These are phyloP conservation scores for Agelas oroides DNA, from an alignment of 37 sponge, comb jelly and placozoan genomes.

Conservation along the genomic window DNA sequence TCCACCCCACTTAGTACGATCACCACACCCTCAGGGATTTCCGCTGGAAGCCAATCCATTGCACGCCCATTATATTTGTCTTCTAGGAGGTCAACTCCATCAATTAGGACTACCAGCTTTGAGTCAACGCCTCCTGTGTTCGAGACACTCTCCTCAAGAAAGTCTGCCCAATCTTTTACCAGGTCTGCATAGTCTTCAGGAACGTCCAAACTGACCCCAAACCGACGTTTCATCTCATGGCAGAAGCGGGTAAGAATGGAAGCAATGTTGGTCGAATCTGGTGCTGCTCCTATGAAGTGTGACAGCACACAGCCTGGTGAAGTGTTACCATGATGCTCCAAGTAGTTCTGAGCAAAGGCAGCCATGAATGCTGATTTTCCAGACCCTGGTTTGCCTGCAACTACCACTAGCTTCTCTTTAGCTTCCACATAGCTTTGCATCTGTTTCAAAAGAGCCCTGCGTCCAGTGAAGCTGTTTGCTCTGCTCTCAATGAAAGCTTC, in stretches of 20 bases:
- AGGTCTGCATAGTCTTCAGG: slow-evolving; percentile 84
- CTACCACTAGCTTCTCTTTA: slow-evolving; percentile 45
- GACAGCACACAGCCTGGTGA: slow-evolving; percentile 44
- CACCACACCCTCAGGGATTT: slow-evolving; percentile 59
- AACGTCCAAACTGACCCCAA: slow-evolving; percentile 43
- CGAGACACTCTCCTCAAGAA: slow-evolving; percentile 51
- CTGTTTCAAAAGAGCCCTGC: slow-evolving; percentile 61
- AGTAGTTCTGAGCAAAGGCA: slow-evolving; percentile 68
- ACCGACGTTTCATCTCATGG: slow-evolving; percentile 79
- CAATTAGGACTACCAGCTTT: slow-evolving; percentile 75
- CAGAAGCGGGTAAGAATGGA: slow-evolving; percentile 77
- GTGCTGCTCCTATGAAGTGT: slow-evolving; percentile 91
- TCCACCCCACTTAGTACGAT: slow-evolving; percentile 78
- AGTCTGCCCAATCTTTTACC: slow-evolving; percentile 61
- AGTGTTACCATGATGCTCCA: neutral
- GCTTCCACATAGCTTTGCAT: slow-evolving; percentile 32
- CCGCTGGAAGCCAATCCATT: slow-evolving; percentile 88
- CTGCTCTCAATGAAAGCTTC: slow-evolving; percentile 68
- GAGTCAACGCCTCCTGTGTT: slow-evolving; percentile 16
- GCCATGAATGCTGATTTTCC: slow-evolving; percentile 96
- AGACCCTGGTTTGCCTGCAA: slow-evolving; percentile 85
- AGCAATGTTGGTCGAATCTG: slow-evolving; percentile 81
- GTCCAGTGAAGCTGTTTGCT: slow-evolving; percentile 68
- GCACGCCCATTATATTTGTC: slow-evolving; percentile 77
- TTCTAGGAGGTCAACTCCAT: slow-evolving; percentile 91